These are phyloP conservation scores for Nothocercus julius DNA, from an alignment of 2,113 vertebrate genomes.

Conservation along the genomic window DNA sequence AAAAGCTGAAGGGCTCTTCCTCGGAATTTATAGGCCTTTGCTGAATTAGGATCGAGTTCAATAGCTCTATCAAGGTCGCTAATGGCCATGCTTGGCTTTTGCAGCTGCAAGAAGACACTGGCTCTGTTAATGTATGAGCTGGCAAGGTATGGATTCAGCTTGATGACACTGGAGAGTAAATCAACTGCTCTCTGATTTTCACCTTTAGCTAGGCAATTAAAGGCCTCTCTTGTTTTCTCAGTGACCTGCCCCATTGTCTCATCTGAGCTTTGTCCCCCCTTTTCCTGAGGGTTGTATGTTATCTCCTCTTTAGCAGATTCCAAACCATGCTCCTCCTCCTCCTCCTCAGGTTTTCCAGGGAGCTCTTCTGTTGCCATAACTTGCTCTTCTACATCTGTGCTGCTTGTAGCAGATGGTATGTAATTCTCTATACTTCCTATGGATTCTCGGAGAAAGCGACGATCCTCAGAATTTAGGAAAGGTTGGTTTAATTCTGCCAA, in stretches of 20 bases:
- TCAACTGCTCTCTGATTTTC: constrained; percentile 86
- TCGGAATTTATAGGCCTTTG: constrained; percentile 81
- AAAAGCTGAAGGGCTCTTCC: constrained; percentile 73
- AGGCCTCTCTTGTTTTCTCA: background rate
- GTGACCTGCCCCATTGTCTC: background rate
- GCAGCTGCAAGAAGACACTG: constrained; percentile 86
- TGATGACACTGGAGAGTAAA: constrained; percentile 86
- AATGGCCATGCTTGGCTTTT: constrained; percentile 81
- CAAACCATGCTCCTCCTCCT: background rate
- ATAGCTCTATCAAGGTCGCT: constrained; percentile 82
- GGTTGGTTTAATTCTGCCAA: background rate
- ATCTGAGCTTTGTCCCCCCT: background rate
- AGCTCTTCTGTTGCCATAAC: background rate
- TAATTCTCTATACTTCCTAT: background rate
- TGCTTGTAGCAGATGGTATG: background rate
- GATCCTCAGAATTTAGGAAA: background rate
- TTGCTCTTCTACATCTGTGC: background rate
- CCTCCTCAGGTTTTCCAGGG: background rate
- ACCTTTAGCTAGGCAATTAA: background rate
- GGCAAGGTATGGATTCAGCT: constrained; percentile 82
- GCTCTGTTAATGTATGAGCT: constrained; percentile 87
- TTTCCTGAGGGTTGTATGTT: background rate
- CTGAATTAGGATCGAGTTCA: constrained; percentile 82
- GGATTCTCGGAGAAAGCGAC: background rate
- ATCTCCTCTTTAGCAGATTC: background rate